Evolutionary conservation across 1,140 invertebrate species (phyloP), one percentile per base, ranked within the genome.

Genomic region (Xylocopa sonorina): DNA sequence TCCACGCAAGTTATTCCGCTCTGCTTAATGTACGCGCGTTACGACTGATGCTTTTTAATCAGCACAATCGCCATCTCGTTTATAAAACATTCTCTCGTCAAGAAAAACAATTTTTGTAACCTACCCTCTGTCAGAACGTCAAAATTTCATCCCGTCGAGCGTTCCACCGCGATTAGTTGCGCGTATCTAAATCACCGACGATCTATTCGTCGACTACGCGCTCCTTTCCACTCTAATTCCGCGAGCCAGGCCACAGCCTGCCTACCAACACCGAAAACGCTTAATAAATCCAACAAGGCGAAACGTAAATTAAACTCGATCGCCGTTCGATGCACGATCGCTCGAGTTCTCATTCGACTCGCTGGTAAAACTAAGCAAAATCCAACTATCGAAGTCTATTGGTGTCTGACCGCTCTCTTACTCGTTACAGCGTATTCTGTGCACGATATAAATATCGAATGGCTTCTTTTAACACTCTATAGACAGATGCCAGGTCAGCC

Each of bases 251-350:
- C 0, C 46, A n/a, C n/a, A n/a, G n/a, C n/a, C n/a, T n/a, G 21
- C 38, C 18, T 27, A 5, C 48, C 18, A 0, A 24, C 12, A 18
- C 14, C 32, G 16, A 68, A 50, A 34, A 68, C 64, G 29, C 12
- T 51, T 16, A 50, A 67, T 67, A 67, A 67, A 67, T 67, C 21
- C 32, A 5, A 0, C 21, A 18, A 53, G 38, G 64, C 53, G 64
- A 68, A 68, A 68, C 32, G 14, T 32, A 27, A 60, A 34, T 62
- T 7, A n/a, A 68, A 53, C 32, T 4, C n/a, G 12, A 34, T n/a
- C 32, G 18, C n/a, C 27, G 1, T 32, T n/a, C 63, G 18, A 66
- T n/a, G 32, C 64, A n/a, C 27, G 27, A 7, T 1, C 24, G 21
- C 32, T 48, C 43, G 3, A 24, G 27, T 34, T 50, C 32, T 43